A percentile compares a stretch with the other conserved stretches of the same genome.
Evolutionary conservation across 1,140 invertebrate species (phyloP).

Genomic region (Mamestra configurata): DNA sequence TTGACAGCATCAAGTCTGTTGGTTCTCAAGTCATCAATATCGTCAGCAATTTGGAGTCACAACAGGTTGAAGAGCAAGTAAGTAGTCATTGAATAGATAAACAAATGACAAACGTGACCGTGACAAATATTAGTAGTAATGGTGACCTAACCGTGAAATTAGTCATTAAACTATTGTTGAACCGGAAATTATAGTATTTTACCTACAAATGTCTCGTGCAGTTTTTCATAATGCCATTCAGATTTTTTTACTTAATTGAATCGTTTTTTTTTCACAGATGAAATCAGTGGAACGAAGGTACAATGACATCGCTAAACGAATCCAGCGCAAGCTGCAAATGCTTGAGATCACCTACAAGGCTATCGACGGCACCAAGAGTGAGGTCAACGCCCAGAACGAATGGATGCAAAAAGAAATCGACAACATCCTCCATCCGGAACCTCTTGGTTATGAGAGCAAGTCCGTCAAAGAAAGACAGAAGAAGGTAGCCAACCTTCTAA

Average conservation of each 20-base stretch:
- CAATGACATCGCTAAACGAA: conserved; percentile 94
- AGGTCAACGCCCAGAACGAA: conserved; percentile 92
- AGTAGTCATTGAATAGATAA: conserved; percentile 55
- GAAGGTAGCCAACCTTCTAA: conserved; percentile 91
- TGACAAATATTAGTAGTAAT: conserved; percentile 28
- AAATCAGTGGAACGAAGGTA: conserved; percentile 94
- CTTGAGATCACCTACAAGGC: conserved; percentile 94
- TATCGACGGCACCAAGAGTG: conserved; percentile 92
- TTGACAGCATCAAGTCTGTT: conserved; percentile 91
- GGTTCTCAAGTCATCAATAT: conserved; percentile 92
- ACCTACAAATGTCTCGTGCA: conserved; percentile 4
- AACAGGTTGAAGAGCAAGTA: conserved; percentile 96
- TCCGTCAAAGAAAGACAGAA: conserved; percentile 92
- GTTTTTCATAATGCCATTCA: conserved; percentile 48
- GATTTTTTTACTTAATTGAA: conserved; percentile 26
- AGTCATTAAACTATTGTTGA: conserved; percentile 15
- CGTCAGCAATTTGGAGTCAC: conserved; percentile 95
- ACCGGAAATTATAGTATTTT: conserved; percentile 24
- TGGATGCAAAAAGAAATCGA: conserved; percentile 94
- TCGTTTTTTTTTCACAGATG: conserved; percentile 87
- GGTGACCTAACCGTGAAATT: conserved; percentile 18
- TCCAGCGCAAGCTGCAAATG: conserved; percentile 94
- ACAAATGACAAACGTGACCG: conserved; percentile 18
- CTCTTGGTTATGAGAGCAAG: conserved; percentile 92
- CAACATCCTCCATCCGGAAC: conserved; percentile 90